These are phyloP conservation scores for Cetonia aurata DNA, from an alignment of 2,888 invertebrate species.

Conservation along the genomic window DNA sequence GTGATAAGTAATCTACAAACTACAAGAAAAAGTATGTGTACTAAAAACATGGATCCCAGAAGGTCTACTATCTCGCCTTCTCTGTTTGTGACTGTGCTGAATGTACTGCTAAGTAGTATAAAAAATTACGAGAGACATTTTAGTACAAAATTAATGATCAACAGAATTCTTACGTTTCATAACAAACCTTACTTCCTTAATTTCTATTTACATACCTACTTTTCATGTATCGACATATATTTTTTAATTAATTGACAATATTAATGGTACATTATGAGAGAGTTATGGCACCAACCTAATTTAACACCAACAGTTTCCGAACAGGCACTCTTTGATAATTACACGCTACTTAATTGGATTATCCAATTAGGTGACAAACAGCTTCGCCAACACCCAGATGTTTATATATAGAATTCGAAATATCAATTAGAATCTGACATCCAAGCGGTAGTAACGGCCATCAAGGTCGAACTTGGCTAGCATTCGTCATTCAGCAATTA, in stretches of 20 bases:
- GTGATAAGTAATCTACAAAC: no score
- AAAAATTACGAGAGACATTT: no score
- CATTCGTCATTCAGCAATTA: constrained; percentile 30
- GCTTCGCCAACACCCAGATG: constrained; percentile 29
- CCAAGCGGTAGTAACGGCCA: constrained; percentile 8
- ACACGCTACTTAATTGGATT: constrained; percentile 3
- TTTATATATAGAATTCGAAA: constrained; percentile 36
- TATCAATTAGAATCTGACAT: constrained; percentile 28
- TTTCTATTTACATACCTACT: no score
- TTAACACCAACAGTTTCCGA: neutral
- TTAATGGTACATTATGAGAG: constrained; percentile 1
- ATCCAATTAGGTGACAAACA: constrained; percentile 38
- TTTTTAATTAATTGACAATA: neutral
- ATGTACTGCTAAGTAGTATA: no score
- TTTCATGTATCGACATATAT: no score
- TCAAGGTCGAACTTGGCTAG: constrained; percentile 20
- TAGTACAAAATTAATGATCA: no score
- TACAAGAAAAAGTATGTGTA: no score
- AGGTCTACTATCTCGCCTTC: no score
- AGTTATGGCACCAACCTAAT: neutral
- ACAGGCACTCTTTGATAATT: neutral
- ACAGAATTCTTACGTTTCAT: no score
- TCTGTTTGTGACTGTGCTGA: no score
- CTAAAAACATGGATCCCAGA: no score
- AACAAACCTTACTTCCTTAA: no score